A percentile compares a stretch with the other conserved stretches of the same genome.
Conservation (phyloP, 2,888 invertebrate genomes). For the Ornithoptera priamus region DNA sequence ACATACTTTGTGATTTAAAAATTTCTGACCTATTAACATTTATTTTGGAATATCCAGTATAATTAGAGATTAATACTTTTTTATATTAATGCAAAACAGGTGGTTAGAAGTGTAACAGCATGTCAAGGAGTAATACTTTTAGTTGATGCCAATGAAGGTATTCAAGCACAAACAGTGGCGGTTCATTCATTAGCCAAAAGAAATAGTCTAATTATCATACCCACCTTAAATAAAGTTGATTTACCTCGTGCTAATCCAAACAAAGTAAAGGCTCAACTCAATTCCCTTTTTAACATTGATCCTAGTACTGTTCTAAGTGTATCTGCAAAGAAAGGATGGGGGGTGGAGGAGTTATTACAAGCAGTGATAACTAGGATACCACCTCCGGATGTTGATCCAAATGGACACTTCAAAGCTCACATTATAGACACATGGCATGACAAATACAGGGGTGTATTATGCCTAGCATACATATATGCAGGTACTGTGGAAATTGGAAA, state of each 20-base stretch:
- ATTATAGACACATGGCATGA: conserved; percentile 98
- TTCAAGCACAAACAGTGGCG: conserved; percentile 98
- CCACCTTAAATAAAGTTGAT: conserved; percentile 98
- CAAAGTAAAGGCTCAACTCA: conserved; percentile 87
- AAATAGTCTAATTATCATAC: conserved; percentile 89
- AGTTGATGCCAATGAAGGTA: conserved; percentile 97
- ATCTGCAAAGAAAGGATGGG: conserved; percentile 95
- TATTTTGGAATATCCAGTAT: neutral
- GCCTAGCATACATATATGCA: conserved; percentile 87
- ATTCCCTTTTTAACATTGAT: conserved; percentile 90
- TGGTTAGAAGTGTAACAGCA: conserved; percentile 92
- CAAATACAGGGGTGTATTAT: conserved; percentile 89
- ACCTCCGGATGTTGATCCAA: conserved; percentile 81
- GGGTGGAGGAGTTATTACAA: conserved; percentile 87
- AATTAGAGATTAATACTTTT: neutral
- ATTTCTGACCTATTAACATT: neutral
- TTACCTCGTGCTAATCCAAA: conserved; percentile 94
- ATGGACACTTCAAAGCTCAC: conserved; percentile 86
- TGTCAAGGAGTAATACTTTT: conserved; percentile 97
- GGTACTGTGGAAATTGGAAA: conserved; percentile 88
- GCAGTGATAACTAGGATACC: conserved; percentile 90
- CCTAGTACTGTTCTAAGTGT: conserved; percentile 86
- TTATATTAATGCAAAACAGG: conserved; percentile 61
- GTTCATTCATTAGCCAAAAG: conserved; percentile 95
- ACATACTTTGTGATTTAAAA: neutral